Conservation (phyloP, 1,140 invertebrate species). For the Bombus confusus region DNA sequence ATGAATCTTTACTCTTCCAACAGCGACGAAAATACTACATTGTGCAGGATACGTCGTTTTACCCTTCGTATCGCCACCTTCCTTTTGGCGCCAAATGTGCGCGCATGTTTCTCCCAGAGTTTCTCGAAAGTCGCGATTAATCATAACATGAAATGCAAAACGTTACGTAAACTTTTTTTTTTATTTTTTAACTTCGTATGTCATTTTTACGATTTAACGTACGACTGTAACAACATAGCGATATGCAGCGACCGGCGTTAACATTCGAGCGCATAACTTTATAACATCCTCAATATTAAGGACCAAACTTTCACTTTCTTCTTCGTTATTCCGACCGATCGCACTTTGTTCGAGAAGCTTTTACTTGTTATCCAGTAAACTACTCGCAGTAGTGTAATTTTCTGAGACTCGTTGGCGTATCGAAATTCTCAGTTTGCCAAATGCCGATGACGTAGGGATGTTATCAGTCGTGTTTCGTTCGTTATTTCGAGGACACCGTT, state of each 20-base stretch:
- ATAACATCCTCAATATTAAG: no score
- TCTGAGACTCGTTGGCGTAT: no score
- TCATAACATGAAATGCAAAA: not conserved
- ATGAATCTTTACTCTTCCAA: not conserved
- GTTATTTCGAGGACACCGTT: not conserved
- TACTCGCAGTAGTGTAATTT: no score
- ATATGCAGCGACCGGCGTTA: no score
- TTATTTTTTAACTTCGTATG: fast-evolving
- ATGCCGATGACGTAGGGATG: no score
- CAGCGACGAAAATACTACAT: not conserved
- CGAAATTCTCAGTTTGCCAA: no score
- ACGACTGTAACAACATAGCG: not conserved
- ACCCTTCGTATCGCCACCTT: not conserved
- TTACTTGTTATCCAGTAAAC: no score
- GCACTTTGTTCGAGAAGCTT: no score
- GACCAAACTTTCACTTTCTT: no score
- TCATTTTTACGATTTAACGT: no score
- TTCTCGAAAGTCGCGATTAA: not conserved
- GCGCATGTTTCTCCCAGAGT: not conserved
- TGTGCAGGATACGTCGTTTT: not conserved
- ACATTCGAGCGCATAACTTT: no score
- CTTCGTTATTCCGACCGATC: no score
- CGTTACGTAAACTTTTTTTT: not conserved
- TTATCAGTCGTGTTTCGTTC: constrained; percentile 16
- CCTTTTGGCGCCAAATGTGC: constrained; percentile 12